A percentile compares a stretch with the other conserved stretches of the same genome.
Conservation (phyloP, 1,140 invertebrate genomes). For the Pseudomyrmex concolor region DNA sequence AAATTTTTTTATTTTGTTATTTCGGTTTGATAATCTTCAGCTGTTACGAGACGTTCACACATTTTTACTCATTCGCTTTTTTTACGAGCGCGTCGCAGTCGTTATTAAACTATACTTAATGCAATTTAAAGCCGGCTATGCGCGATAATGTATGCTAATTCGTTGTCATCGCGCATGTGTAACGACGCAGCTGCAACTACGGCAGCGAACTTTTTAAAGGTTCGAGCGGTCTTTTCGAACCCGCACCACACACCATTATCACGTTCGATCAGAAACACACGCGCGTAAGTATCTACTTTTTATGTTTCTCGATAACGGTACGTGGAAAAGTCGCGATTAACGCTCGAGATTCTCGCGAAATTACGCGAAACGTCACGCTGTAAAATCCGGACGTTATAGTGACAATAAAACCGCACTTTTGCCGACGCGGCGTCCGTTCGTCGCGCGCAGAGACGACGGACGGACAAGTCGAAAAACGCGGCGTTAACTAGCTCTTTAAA, state of each 20-base stretch:
- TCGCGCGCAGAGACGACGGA: background rate
- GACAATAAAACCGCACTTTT: conserved; percentile 44
- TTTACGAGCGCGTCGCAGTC: background rate
- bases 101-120: conserved; percentile 17
- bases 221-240: background rate
- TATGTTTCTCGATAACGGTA: conserved; percentile 4
- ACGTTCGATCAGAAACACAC: conserved; percentile 14
- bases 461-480: conserved; percentile 47
- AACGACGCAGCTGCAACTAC: conserved; percentile 4
- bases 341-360: conserved; percentile 18
- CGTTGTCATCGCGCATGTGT: background rate
- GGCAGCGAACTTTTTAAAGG: background rate
- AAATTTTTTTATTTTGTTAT: too few species aligned
- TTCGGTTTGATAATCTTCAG: too few species aligned
- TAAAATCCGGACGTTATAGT: conserved; percentile 54
- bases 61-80: background rate
- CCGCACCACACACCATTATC: background rate
- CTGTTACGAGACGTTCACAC: too few species aligned
- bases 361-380: background rate
- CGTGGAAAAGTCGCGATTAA: conserved; percentile 24
- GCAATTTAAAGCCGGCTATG: background rate
- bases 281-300: conserved; percentile 17
- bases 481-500: conserved; percentile 75
- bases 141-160: conserved; percentile 37
- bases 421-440: background rate